Evolutionary conservation across 92 coral and sea anemone genomes (phyloP).

Genomic region (Hydrozoanthus gracilis): DNA sequence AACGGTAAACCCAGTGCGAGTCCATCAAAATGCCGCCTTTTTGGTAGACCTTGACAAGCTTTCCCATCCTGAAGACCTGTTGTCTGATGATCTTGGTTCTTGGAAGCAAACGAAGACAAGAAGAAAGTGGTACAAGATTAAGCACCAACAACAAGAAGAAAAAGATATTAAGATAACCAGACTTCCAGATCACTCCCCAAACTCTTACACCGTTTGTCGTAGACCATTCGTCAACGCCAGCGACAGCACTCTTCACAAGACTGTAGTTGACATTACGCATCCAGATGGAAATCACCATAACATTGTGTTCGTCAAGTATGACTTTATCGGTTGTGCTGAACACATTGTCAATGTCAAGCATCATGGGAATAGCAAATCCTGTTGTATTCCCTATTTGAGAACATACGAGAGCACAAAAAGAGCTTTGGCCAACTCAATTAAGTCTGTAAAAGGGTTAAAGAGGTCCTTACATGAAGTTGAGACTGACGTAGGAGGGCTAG

Average conservation of each 20-base stretch:
- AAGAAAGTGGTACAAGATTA: constrained; percentile 32
- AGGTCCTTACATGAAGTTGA: constrained; percentile 55
- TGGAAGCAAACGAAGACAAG: constrained; percentile 58
- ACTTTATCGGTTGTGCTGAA: constrained; percentile 59
- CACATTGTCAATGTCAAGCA: constrained; percentile 50
- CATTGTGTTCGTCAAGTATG: constrained; percentile 55
- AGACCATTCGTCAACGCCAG: constrained; percentile 53
- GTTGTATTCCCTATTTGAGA: constrained; percentile 57
- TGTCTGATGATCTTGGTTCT: constrained; percentile 65
- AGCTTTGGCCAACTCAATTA: background rate
- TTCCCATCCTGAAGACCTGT: constrained; percentile 56
- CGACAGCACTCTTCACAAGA: constrained; percentile 52
- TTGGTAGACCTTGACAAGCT: constrained; percentile 61
- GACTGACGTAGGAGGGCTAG: constrained; percentile 51
- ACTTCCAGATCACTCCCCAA: constrained; percentile 28
- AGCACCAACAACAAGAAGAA: background rate
- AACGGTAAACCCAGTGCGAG: constrained; percentile 32
- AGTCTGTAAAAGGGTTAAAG: constrained; percentile 8
- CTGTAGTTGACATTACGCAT: constrained; percentile 54
- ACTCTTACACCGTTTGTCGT: constrained; percentile 3
- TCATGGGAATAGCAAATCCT: constrained; percentile 54
- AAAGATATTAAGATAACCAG: constrained; percentile 27
- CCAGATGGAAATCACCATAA: constrained; percentile 54
- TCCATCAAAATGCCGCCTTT: constrained; percentile 37
- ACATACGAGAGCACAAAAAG: constrained; percentile 53